Percentiles rank a stretch among this genome's conserved stretches.
Conservation (phyloP, 2,888 invertebrate species). For the Nomada hirtipes region DNA sequence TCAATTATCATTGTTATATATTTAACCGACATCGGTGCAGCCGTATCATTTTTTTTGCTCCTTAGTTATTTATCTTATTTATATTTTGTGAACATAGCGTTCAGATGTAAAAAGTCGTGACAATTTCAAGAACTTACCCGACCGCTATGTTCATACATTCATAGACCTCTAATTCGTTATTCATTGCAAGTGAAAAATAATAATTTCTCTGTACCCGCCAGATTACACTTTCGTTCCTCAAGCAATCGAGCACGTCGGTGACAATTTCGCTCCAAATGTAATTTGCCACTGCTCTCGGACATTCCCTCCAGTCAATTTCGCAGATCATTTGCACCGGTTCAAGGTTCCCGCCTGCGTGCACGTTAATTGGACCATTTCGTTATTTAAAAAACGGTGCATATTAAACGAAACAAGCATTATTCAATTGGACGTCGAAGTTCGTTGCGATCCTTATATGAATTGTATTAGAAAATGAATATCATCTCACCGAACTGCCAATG, state of each 20-base stretch:
- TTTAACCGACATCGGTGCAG: background rate
- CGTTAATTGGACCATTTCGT: too few species aligned
- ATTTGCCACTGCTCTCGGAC: slow-evolving; percentile 74
- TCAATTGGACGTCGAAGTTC: background rate
- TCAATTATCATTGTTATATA: too few species aligned
- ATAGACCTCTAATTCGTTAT: slow-evolving; percentile 31
- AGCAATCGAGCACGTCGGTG: slow-evolving; percentile 79
- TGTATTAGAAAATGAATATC: background rate
- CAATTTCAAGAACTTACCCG: slow-evolving; percentile 44
- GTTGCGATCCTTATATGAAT: background rate
- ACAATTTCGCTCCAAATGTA: slow-evolving; percentile 81
- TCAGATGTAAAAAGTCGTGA: slow-evolving; percentile 32
- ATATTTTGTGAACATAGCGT: slow-evolving; percentile 43
- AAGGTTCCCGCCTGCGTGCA: slow-evolving; percentile 77
- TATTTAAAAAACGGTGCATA: background rate
- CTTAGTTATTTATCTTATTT: background rate
- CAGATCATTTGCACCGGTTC: slow-evolving; percentile 76
- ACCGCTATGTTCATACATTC: slow-evolving; percentile 56
- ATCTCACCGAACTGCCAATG: slow-evolving; percentile 77
- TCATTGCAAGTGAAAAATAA: slow-evolving; percentile 38
- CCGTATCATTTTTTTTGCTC: too few species aligned
- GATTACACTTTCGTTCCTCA: slow-evolving; percentile 73
- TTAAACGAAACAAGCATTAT: background rate
- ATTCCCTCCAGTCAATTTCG: slow-evolving; percentile 75
- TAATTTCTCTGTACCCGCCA: slow-evolving; percentile 72